Percentiles rank a stretch among this genome's conserved stretches.
These are phyloP conservation scores for Calypte anna DNA, from an alignment of 2,113 vertebrate species.

Conservation along the genomic window DNA sequence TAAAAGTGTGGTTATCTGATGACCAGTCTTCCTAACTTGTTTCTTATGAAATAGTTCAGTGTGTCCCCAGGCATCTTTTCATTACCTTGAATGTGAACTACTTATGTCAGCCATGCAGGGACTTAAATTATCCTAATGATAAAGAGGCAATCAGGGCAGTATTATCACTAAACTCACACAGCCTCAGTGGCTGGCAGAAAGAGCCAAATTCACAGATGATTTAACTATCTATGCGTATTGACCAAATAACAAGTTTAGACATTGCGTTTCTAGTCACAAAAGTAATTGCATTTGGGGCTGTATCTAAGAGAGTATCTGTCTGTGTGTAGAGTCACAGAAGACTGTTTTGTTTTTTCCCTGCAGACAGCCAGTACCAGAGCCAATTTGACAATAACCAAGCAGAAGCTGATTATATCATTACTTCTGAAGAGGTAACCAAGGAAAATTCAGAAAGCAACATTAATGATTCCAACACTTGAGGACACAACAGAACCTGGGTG, in stretches of 20 bases:
- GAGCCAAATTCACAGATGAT: neutral
- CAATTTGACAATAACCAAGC: conserved; percentile 61
- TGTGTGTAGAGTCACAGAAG: neutral
- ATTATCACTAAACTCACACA: neutral
- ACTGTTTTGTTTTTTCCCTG: neutral
- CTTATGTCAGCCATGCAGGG: neutral
- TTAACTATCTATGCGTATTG: neutral
- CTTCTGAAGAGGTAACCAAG: conserved; percentile 74
- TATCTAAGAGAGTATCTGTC: neutral
- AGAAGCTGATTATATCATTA: conserved; percentile 73
- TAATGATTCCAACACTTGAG: neutral
- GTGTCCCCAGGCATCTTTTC: neutral
- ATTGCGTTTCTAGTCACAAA: conserved; percentile 4
- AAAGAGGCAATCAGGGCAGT: neutral
- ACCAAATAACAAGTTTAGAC: neutral
- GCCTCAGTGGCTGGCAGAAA: neutral
- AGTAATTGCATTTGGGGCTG: neutral
- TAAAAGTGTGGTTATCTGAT: neutral
- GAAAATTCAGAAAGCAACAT: neutral
- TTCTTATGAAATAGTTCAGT: neutral
- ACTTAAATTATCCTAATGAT: neutral
- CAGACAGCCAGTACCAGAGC: conserved; percentile 69
- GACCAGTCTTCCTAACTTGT: neutral
- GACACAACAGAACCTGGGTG: neutral
- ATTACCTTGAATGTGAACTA: neutral